Evolutionary conservation across 2,888 invertebrate species (phyloP).

Genomic region (Agrilus biguttatus): DNA sequence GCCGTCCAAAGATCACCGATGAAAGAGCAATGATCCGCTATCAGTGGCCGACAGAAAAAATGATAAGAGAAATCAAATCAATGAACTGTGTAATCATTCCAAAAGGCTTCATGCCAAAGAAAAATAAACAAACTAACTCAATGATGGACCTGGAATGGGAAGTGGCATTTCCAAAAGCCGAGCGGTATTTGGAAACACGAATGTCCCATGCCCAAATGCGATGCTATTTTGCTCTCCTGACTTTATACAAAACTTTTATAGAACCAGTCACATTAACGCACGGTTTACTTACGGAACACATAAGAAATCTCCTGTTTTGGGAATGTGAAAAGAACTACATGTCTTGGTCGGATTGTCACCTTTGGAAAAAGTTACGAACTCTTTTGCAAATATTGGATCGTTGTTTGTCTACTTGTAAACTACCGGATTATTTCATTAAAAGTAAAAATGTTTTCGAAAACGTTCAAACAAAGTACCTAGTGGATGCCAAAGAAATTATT

Average conservation of each 20-base stretch:
- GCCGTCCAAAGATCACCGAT: slow-evolving; percentile 40
- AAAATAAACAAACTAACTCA: slow-evolving; percentile 33
- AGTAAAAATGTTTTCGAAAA: slow-evolving; percentile 59
- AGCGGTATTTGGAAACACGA: slow-evolving; percentile 57
- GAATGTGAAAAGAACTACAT: slow-evolving; percentile 54
- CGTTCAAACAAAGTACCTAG: slow-evolving; percentile 46
- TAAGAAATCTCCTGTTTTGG: slow-evolving; percentile 62
- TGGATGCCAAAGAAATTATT: slow-evolving; percentile 50
- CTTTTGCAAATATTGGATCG: slow-evolving; percentile 49
- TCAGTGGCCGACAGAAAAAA: slow-evolving; percentile 54
- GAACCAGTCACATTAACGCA: slow-evolving; percentile 47
- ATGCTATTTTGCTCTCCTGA: slow-evolving; percentile 51
- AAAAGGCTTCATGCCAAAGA: slow-evolving; percentile 49
- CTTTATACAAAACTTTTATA: slow-evolving; percentile 58
- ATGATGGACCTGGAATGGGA: slow-evolving; percentile 55
- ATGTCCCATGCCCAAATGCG: slow-evolving; percentile 57
- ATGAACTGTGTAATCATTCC: slow-evolving; percentile 59
- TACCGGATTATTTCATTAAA: slow-evolving; percentile 59
- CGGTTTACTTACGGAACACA: slow-evolving; percentile 54
- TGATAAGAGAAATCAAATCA: slow-evolving; percentile 46
- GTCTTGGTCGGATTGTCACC: slow-evolving; percentile 58
- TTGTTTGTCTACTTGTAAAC: slow-evolving; percentile 42
- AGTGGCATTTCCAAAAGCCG: slow-evolving; percentile 61
- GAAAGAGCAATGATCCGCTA: slow-evolving; percentile 41
- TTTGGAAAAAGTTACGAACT: slow-evolving; percentile 50